These are phyloP conservation scores for Periparus ater DNA, from an alignment of 2,797 vertebrate species.

Conservation along the genomic window DNA sequence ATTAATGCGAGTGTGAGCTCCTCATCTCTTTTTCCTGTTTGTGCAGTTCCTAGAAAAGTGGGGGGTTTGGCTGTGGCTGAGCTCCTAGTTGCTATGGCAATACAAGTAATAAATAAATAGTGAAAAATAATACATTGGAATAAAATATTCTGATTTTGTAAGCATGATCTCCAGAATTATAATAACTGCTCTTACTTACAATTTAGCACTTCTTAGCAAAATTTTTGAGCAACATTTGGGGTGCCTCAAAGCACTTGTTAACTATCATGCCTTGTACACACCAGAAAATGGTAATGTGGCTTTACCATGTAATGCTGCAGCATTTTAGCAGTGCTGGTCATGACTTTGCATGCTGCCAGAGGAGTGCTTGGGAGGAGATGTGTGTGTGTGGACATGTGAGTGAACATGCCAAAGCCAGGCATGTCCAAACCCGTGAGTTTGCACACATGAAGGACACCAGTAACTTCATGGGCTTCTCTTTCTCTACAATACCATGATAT, in stretches of 20 bases:
- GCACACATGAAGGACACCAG: neutral
- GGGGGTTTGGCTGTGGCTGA: neutral
- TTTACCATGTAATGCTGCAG: neutral
- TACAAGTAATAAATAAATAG: conserved; percentile 60
- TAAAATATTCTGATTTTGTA: conserved; percentile 11
- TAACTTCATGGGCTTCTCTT: neutral
- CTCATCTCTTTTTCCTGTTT: neutral
- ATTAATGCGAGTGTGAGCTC: neutral
- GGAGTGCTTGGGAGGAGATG: neutral
- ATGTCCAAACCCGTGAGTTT: neutral
- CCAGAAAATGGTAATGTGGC: neutral
- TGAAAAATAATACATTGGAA: conserved; percentile 30
- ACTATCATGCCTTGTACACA: rapidly evolving
- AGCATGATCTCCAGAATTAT: neutral
- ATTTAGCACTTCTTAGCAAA: neutral
- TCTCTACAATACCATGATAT: neutral
- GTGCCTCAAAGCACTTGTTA: neutral
- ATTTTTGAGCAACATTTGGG: neutral
- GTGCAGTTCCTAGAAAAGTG: neutral
- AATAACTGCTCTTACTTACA: neutral
- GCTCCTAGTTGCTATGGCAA: conserved; percentile 52
- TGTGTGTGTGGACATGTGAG: neutral
- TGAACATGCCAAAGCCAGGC: neutral
- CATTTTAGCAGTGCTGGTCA: neutral
- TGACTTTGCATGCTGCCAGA: neutral